These are phyloP conservation scores for Zaprionus vittiger DNA, from an alignment of 1,140 invertebrate species.

Conservation along the genomic window DNA sequence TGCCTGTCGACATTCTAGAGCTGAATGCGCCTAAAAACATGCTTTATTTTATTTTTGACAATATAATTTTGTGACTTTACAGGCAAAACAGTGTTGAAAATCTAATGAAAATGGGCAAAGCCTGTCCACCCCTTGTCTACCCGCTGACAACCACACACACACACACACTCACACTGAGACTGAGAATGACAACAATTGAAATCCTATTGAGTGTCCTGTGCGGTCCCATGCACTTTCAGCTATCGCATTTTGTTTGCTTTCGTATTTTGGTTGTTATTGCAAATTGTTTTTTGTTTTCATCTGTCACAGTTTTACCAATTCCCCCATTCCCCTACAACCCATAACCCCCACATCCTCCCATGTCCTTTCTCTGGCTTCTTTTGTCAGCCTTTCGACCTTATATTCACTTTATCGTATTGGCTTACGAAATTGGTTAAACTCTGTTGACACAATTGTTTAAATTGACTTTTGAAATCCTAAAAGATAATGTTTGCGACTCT, in stretches of 20 bases:
- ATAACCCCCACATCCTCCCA: neutral
- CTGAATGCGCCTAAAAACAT: slow-evolving; percentile 62
- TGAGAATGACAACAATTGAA: slow-evolving; percentile 65
- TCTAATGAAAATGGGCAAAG: slow-evolving; percentile 72
- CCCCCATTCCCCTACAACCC: neutral
- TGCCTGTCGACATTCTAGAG: neutral
- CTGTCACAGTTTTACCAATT: slow-evolving; percentile 43
- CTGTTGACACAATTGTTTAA: slow-evolving; percentile 70
- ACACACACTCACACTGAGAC: slow-evolving; percentile 21
- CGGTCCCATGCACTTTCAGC: slow-evolving; percentile 33
- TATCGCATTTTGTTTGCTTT: slow-evolving; percentile 56
- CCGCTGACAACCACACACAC: slow-evolving; percentile 10
- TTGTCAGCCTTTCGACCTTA: slow-evolving; percentile 38
- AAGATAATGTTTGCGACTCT: slow-evolving; percentile 45
- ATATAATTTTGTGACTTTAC: slow-evolving; percentile 81
- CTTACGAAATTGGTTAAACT: slow-evolving; percentile 75
- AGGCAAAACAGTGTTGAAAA: slow-evolving; percentile 56
- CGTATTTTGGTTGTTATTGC: slow-evolving; percentile 64
- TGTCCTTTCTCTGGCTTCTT: slow-evolving; percentile 5
- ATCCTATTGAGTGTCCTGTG: slow-evolving; percentile 66
- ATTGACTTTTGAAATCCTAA: slow-evolving; percentile 66
- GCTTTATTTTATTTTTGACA: slow-evolving; percentile 79
- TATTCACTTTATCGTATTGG: slow-evolving; percentile 64
- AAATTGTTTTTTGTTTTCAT: slow-evolving; percentile 73
- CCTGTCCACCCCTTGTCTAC: slow-evolving; percentile 1